phyloP scores from a whole-genome alignment of 2,888 invertebrate species.

The Philhelius pedissequus region DNA sequence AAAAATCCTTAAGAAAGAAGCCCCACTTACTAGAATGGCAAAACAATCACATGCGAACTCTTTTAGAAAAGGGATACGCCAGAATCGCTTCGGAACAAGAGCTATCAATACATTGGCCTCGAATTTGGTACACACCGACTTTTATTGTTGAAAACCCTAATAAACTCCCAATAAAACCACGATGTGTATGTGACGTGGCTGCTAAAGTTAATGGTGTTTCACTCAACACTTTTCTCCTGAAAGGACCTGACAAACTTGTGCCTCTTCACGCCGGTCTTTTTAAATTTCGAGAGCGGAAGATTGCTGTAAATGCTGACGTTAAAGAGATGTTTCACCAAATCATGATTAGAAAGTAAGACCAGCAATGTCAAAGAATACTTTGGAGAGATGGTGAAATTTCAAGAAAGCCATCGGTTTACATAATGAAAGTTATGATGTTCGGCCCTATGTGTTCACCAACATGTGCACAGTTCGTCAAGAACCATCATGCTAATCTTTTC shows the following conservation, averaged over 20 bases:
- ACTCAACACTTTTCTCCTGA: constrained; percentile 42
- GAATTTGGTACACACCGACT: constrained; percentile 71
- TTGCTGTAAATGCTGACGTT: constrained; percentile 52
- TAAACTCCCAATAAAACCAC: constrained; percentile 24
- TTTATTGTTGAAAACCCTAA: constrained; percentile 47
- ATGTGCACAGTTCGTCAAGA: constrained; percentile 58
- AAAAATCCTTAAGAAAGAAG: constrained; percentile 41
- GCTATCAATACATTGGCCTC: constrained; percentile 4
- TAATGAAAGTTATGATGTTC: constrained; percentile 65
- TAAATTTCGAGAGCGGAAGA: constrained; percentile 29
- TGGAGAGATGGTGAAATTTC: constrained; percentile 52
- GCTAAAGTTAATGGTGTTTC: constrained; percentile 36
- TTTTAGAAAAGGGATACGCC: constrained; percentile 46
- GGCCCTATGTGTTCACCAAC: constrained; percentile 58
- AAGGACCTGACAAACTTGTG: constrained; percentile 34
- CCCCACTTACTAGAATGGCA: constrained; percentile 25
- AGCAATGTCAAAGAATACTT: constrained; percentile 13
- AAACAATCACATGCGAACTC: constrained; percentile 37
- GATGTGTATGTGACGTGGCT: constrained; percentile 38
- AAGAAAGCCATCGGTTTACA: constrained; percentile 14
- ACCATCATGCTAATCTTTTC: constrained; percentile 9
- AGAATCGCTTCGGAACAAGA: constrained; percentile 39
- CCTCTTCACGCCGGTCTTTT: constrained; percentile 17
- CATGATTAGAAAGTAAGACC: background rate
- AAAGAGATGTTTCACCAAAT: constrained; percentile 55